phyloP scores from a whole-genome alignment of 2,113 vertebrate species.

The Cynoglossus semilaevis region DNA sequence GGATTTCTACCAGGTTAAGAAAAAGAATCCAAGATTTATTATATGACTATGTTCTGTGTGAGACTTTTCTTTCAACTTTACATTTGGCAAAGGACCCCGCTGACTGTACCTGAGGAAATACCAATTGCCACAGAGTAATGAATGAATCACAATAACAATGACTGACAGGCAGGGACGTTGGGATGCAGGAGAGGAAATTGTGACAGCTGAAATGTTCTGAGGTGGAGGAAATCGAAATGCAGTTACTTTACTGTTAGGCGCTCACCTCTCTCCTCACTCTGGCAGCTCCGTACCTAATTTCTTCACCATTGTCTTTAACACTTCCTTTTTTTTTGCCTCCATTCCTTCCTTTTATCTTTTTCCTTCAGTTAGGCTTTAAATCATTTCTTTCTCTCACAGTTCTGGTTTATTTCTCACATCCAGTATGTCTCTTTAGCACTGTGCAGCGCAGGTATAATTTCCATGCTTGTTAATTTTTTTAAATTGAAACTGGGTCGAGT shows the following conservation, averaged over 20 bases:
- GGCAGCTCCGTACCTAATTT: conserved; percentile 30
- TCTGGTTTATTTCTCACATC: conserved; percentile 35
- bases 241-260: conserved; percentile 34
- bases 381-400: conserved; percentile 26
- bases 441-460: conserved; percentile 2
- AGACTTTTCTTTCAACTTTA: no score
- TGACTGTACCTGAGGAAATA: not conserved
- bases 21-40: no score
- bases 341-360: conserved; percentile 37
- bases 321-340: not conserved
- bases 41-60: no score
- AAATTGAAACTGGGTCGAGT: no score
- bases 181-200: not conserved
- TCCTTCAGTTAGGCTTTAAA: conserved; percentile 19
- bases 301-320: conserved; percentile 20
- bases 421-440: conserved; percentile 40
- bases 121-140: not conserved
- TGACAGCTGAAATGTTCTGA: not conserved
- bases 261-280: conserved; percentile 21
- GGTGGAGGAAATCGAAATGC: conserved; percentile 43
- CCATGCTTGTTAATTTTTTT: no score
- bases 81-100: no score
- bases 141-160: conserved; percentile 16
- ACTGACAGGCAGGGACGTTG: conserved; percentile 12
- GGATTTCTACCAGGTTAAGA: no score